Percentiles rank a stretch among this genome's conserved stretches.
Conservation (phyloP, 92 coral and sea anemone species). For the Paragorgia papillata region DNA sequence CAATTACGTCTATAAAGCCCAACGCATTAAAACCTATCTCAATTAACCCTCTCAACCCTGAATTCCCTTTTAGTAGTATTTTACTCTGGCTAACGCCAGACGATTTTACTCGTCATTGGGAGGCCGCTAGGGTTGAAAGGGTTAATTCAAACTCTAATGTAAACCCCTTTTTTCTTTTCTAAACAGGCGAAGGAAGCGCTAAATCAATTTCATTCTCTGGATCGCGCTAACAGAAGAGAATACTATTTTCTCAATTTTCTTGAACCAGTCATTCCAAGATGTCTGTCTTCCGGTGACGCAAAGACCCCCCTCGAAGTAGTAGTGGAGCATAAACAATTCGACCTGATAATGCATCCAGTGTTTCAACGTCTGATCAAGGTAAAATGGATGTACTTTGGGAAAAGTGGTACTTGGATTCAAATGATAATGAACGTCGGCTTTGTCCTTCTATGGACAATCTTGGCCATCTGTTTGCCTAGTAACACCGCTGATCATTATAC, state of each 20-base stretch:
- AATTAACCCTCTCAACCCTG: no score
- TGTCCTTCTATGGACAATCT: slow-evolving; percentile 56
- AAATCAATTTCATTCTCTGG: slow-evolving; percentile 68
- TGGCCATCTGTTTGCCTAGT: slow-evolving; percentile 57
- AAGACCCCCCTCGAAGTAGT: slow-evolving; percentile 61
- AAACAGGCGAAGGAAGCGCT: slow-evolving; percentile 66
- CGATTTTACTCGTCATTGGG: no score
- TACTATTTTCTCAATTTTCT: slow-evolving; percentile 67
- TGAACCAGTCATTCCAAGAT: slow-evolving; percentile 54
- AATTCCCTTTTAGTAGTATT: no score
- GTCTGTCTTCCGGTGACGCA: slow-evolving; percentile 40
- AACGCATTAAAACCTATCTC: no score
- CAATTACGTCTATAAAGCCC: no score
- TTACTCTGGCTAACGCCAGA: no score
- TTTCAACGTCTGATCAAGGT: slow-evolving; percentile 73
- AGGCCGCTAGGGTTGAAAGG: no score
- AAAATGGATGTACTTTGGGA: slow-evolving; percentile 64
- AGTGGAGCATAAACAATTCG: slow-evolving; percentile 65
- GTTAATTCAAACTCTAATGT: neutral
- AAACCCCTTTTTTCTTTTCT: neutral
- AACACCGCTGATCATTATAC: slow-evolving; percentile 43
- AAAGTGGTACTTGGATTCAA: slow-evolving; percentile 53
- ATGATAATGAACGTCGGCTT: slow-evolving; percentile 60
- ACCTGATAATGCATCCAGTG: slow-evolving; percentile 70
- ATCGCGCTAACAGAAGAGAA: slow-evolving; percentile 65